Evolutionary conservation across 2,113 vertebrate species (phyloP), one percentile per base, ranked within the genome.

Genomic region (Crotophaga sulcirostris): DNA sequence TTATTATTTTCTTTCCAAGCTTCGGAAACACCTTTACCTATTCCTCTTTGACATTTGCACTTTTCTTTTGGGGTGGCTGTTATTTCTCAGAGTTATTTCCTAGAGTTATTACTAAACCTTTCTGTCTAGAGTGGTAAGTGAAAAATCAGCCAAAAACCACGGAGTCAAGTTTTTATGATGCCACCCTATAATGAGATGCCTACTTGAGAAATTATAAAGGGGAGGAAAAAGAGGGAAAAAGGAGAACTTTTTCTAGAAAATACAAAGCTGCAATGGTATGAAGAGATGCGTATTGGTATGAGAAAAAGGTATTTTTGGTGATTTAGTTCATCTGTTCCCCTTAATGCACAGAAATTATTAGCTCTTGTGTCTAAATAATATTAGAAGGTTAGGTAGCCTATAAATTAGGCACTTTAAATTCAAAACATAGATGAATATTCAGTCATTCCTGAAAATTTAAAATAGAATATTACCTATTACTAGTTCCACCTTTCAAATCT

Each of bases 81-180:
- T 94, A 84, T 78, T 90, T 88, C 42, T 93, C 12, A 47, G 29
- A 58, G 33, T 77, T 80, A 66, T 93, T 91, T 94, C 40, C 45
- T 58, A 40, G 63, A 62, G 13, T 77, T 80, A 80, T 52, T 44
- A 60, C 25, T 38, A 81, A 34, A 25, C 52, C 34, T 84, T 75
- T 83, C 62, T 84, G 15, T 28, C 56, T 90, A 45, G 34, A 92
- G 66, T 28, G 77, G 44, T 38, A 74, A 89, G 55, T 77, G 34
- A 83, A 89, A 86, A 80, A 47, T 77, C 77, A 92, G 52, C 63
- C 84, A 33, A 85, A 70, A 33, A 80, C 60, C 16, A 59, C 0
- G 0, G 10, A 90, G 23, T 33, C 36, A 40, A 85, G 18, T 44
- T 58, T 40, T 92, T 68, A 69, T 28, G 76, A 16, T 62, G 24